phyloP scores from a whole-genome alignment of 37 sponge, comb jelly and placozoan species.

The Crambe crambe region DNA sequence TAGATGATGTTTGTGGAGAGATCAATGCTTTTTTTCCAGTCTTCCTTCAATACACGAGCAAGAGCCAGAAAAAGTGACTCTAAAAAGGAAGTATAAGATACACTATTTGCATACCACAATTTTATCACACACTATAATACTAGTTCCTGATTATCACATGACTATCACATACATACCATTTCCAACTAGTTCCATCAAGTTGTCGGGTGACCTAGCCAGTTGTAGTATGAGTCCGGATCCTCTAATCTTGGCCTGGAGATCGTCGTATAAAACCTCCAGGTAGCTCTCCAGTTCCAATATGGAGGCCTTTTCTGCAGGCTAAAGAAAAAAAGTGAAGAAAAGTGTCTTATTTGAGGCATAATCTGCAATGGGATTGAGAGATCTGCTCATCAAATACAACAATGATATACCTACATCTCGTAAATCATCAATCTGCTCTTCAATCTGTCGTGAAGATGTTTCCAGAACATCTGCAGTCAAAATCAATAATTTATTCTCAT shows the following conservation, averaged over 20 bases:
- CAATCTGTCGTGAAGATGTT: conserved; percentile 40
- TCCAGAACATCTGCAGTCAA: conserved; percentile 31
- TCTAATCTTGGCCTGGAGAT: conserved; percentile 71
- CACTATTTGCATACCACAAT: background rate
- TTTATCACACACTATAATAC: background rate
- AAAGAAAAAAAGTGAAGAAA: background rate
- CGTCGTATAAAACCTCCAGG: conserved; percentile 89
- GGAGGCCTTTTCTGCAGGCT: conserved; percentile 73
- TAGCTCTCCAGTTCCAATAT: conserved; percentile 84
- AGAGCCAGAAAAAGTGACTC: conserved; percentile 88
- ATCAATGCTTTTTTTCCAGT: conserved; percentile 95
- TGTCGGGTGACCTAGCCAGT: conserved; percentile 92
- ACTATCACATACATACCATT: conserved; percentile 65
- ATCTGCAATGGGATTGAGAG: background rate
- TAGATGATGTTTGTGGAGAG: conserved; percentile 94
- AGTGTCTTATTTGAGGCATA: no score
- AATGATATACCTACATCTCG: conserved; percentile 12
- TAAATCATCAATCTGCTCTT: conserved; percentile 45
- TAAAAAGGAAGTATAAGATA: conserved; percentile 5
- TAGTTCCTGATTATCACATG: background rate
- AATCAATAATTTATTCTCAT: no score
- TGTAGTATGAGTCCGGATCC: conserved; percentile 91
- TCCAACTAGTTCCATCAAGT: conserved; percentile 75
- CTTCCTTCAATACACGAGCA: conserved; percentile 92
- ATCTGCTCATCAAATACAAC: background rate